Base-by-base conservation (phyloP, 2,888 invertebrate genomes). In the Tetragnatha montana region DNA sequence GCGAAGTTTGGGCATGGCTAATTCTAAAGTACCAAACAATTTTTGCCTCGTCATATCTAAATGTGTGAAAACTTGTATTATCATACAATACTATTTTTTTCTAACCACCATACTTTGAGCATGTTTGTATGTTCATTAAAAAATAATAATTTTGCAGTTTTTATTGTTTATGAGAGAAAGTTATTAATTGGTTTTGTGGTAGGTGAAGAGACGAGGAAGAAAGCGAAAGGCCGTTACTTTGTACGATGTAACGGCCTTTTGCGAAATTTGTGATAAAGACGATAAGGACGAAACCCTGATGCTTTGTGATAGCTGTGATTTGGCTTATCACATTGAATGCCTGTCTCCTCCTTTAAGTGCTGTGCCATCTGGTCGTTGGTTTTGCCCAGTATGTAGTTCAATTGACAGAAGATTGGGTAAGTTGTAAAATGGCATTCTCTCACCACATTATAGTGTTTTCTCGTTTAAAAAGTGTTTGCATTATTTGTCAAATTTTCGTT, bases 271-370 rank as follows among this genome's bases (percentile, higher is more conserved):
- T 93, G 94, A 96, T 89, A 96, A 97, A 92, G 95, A 96, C 60
- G 98, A 98, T 93, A 70, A 68, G 1, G 21, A 35, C 14, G 98
- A 98, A 93, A 95, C 96, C 6, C 96, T 99, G 95, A 94, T 98
- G 81, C 95, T 98, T 81, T 98, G 98, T 93, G 98, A 98, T 93
- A 96, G 96, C 75, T 99, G 99, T 93, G 98, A 99, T 94, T 95
- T 95, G 35, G 98, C 98, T 88, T 98, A 96, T 93, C 98, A 99
- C 93, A 95, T 98, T 94, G 97, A 97, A 92, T 98, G 98, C 93
- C 95, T 98, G 87, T 95, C 95, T 51, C 98, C 98, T n/a, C 96
- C 97, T 0, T 94, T 99, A 90, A 93, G 94, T 6, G 94, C 95
- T 93, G 96, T 97, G 81, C 98, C 98, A 0, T 94, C 95, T 85